Base-by-base conservation (phyloP, 64 coral and sea anemone species). In the Stylophora pistillata region DNA sequence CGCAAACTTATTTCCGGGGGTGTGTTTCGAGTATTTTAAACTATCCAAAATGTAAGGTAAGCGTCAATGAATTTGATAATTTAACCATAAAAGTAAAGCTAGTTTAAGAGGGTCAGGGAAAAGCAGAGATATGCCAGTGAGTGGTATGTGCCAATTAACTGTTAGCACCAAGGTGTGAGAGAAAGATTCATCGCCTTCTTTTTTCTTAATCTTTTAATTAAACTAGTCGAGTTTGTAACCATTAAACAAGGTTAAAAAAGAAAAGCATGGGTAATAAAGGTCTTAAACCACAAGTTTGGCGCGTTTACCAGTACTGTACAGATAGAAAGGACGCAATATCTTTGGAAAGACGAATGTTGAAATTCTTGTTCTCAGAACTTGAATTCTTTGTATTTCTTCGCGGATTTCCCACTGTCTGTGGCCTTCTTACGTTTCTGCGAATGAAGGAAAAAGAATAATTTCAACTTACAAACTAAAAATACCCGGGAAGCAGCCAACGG, bases 321-420 rank as follows among this genome's bases (percentile, higher is more conserved):
- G 41, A 56, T 57, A 61, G 63, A 16, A 79, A n/a, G 31, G 60
- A 69, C 17, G 58, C 11, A 53, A 57, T 31, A 3, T 9, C 21
- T 18, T 37, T 65, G 32, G 12, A 15, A 70, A 69, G 65, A 29
- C 53, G 18, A 76, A 53, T 5, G 17, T 0, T 72, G n/a, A 17
- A 53, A 15, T 21, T 12, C 55, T 7, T 83, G 37, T 30, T 75
- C 18, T 81, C 79, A 98, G 78, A 98, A 98, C 78, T 98, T 98
- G 71, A 98, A 98, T 77, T 98, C 96, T 60, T 98, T 98, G 89
- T 98, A 98, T 78, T 98, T 98, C 90, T 95, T 98, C 14, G 96
- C 96, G n/a, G 96, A 93, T 75, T 98, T 98, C 64, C 96, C 96
- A 68, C 96, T 98, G 76, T 98, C 96, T 70, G 96, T 98, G 25